Percentiles rank a stretch among this genome's conserved stretches.
These are phyloP conservation scores for Balanococcus diminutus DNA, from an alignment of 2,888 invertebrate species.

Conservation along the genomic window DNA sequence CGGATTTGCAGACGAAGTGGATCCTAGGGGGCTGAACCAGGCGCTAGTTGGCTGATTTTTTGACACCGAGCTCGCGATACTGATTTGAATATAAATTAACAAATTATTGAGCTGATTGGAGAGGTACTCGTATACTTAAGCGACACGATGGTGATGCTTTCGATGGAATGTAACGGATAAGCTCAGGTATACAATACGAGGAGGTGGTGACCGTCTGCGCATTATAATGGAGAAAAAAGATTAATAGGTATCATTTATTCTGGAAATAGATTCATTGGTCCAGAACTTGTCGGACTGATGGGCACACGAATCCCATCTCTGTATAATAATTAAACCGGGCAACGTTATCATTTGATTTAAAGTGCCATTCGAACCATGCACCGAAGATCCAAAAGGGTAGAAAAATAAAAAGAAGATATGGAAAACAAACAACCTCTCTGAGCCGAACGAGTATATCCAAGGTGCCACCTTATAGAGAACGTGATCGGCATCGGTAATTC, in stretches of 20 bases:
- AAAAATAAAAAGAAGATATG: not conserved
- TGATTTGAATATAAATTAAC: conserved; percentile 22
- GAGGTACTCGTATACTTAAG: too few species aligned
- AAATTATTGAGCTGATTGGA: not conserved
- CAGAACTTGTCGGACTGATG: not conserved
- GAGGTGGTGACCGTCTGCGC: conserved; percentile 39
- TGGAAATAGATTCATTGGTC: conserved; percentile 7
- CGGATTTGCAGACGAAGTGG: too few species aligned
- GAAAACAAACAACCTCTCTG: not conserved
- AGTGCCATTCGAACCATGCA: not conserved
- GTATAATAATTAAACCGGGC: not conserved
- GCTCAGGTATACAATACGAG: not conserved
- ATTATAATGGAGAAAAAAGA: conserved; percentile 22
- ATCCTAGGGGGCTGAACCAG: too few species aligned
- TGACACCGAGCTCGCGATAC: not conserved
- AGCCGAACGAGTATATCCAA: not conserved
- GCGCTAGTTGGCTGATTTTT: too few species aligned
- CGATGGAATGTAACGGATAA: conserved; percentile 2
- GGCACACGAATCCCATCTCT: not conserved
- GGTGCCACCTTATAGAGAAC: not conserved
- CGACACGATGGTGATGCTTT: not conserved
- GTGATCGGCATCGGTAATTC: not conserved
- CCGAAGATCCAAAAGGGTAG: not conserved
- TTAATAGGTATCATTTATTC: conserved; percentile 36
- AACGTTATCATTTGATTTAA: conserved; percentile 3